phyloP scores from a whole-genome alignment of 2,797 vertebrate genomes.

The Xenopus petersii region DNA sequence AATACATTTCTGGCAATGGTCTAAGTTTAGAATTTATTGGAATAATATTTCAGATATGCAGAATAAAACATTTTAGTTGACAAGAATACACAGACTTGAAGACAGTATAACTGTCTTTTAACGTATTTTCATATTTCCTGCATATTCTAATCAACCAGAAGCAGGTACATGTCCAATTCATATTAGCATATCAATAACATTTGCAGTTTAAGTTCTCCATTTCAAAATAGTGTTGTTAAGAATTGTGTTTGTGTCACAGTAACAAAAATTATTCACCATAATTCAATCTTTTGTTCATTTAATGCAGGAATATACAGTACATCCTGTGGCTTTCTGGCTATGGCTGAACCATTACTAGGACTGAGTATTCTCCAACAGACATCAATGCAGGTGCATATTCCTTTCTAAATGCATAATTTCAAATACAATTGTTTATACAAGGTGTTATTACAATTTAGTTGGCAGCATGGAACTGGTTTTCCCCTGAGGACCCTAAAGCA shows the following conservation, averaged over 20 bases:
- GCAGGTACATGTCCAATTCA: slow-evolving; percentile 6
- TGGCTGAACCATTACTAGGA: too few species aligned
- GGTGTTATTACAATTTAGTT: too few species aligned
- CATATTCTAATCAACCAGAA: background rate
- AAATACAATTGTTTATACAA: too few species aligned
- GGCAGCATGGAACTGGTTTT: too few species aligned
- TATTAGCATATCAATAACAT: slow-evolving; percentile 3
- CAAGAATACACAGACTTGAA: slow-evolving; percentile 17
- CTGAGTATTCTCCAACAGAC: too few species aligned
- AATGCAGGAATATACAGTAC: too few species aligned
- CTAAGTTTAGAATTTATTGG: slow-evolving; percentile 35
- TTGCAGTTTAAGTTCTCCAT: background rate
- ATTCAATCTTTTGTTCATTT: too few species aligned
- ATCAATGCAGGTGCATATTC: too few species aligned
- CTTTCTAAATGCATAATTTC: too few species aligned
- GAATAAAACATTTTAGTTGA: slow-evolving; percentile 28
- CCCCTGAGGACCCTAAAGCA: too few species aligned
- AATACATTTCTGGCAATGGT: slow-evolving; percentile 30
- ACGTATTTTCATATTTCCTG: slow-evolving; percentile 20
- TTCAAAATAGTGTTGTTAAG: background rate
- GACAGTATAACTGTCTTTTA: slow-evolving; percentile 21
- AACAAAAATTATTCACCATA: background rate
- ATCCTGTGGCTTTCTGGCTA: too few species aligned
- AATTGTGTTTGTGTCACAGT: background rate
- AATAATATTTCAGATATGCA: slow-evolving; percentile 43